Conservation (phyloP, 2,797 vertebrate species). For the Pelobates cultripes region DNA sequence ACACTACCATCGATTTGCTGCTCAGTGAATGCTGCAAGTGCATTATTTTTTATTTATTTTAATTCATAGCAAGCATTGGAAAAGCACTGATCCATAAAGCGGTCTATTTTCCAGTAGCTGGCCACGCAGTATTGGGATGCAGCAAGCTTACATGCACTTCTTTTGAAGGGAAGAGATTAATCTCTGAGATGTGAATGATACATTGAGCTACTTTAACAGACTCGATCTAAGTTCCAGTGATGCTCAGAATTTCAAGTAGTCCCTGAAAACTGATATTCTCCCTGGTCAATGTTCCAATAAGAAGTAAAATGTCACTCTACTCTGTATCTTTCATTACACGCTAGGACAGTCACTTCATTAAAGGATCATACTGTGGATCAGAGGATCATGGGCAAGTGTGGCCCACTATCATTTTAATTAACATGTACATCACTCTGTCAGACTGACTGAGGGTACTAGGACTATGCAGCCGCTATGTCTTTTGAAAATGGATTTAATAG, state of each 20-base stretch:
- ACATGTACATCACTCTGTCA: too few species aligned
- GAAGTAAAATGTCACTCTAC: constrained; percentile 36
- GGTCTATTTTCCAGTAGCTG: constrained; percentile 18
- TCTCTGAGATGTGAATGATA: constrained; percentile 52
- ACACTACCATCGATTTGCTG: too few species aligned
- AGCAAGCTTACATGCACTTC: constrained; percentile 27
- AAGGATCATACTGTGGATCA: too few species aligned
- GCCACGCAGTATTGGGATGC: constrained; percentile 34
- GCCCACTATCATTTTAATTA: too few species aligned
- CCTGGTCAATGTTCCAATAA: constrained; percentile 42
- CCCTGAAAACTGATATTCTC: constrained; percentile 34
- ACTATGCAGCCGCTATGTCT: too few species aligned
- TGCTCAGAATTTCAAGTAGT: constrained; percentile 46
- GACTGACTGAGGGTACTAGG: too few species aligned
- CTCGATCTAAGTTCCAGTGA: constrained; percentile 24
- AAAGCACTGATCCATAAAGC: constrained; percentile 37
- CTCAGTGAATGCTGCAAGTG: too few species aligned
- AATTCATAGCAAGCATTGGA: constrained; percentile 10
- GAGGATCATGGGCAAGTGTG: too few species aligned
- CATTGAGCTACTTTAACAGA: constrained; percentile 50
- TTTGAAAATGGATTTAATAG: too few species aligned
- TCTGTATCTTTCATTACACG: constrained; percentile 38
- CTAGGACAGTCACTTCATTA: constrained; percentile 36
- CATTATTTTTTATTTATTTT: neutral
- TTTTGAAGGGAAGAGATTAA: constrained; percentile 49